Evolutionary conservation across 53 echinoderm and acorn worm species (phyloP), one percentile per base, ranked within the genome.

Genomic region (Actinopyga echinites): DNA sequence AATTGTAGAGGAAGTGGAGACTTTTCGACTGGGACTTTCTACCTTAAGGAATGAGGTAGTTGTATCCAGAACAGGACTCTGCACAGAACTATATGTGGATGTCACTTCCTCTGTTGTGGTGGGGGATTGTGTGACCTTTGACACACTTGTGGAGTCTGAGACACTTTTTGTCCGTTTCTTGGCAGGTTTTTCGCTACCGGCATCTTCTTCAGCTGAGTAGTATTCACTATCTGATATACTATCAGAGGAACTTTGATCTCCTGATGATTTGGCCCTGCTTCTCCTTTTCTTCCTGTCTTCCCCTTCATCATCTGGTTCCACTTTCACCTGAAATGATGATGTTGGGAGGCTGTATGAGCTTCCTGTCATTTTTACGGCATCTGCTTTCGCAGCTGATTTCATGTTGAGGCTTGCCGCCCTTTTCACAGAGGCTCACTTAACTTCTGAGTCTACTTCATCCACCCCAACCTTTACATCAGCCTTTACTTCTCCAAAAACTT

Each of bases 341-440:
- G 91, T 86, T 4, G 95, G 95, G 63, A 95, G 80, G 82, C 95
- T 95, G 66, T 95, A 93, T 11, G 91, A 95, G 83, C 95, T 95
- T 0, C 95, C 95, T 9, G 80, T 86, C 36, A 83, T 56, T 19
- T 56, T 78, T 32, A 36, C 35, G 30, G 75, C 43, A 24, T 85
- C 84, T 12, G n/a, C 81, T 22, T 37, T 59, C 5, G 21, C 63
- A 12, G 34, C 22, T 8, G 81, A 80, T 22, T 57, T 21, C 23
- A 62, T 59, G n/a, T 29, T 80, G 32, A 61, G 43, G 22, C 81
- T 80, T 8, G 61, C 60, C 13, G 81, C 45, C 59, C 81, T 59
- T 29, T 80, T 80, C 19, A 80, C 81, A 9, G 81, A 38, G 81
- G 32, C 30, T 28, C 77, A 29, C 6, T 53, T 56, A 10, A 6